Conservation (phyloP, 2,113 vertebrate species). For the Alouatta palliata region DNA sequence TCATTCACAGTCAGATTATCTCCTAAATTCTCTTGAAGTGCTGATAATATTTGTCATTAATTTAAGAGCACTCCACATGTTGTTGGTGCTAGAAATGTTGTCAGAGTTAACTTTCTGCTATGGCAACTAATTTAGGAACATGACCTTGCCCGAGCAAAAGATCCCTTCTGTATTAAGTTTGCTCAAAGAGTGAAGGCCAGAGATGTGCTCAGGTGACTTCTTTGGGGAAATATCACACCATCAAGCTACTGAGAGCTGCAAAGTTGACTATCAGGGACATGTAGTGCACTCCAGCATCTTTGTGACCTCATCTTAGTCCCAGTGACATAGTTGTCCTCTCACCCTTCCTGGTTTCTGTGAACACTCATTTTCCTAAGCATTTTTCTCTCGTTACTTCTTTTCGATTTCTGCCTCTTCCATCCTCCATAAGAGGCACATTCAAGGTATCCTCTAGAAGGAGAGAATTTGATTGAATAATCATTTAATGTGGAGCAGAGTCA, state of each 20-base stretch:
- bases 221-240: background rate
- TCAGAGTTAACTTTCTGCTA: background rate
- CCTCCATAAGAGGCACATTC: background rate
- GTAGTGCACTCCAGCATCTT: background rate
- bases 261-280: background rate
- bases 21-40: slow-evolving; percentile 5
- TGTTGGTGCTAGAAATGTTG: background rate
- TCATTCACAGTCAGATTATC: background rate
- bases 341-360: background rate
- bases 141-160: background rate
- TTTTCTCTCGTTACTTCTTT: background rate
- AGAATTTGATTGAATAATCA: background rate
- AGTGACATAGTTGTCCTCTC: background rate
- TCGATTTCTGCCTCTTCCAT: background rate
- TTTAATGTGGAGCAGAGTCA: background rate
- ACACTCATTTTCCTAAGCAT: background rate
- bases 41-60: background rate
- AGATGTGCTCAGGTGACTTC: background rate
- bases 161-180: background rate
- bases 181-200: background rate
- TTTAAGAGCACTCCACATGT: background rate
- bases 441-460: background rate
- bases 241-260: background rate
- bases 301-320: background rate
- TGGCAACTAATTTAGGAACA: background rate